Percentiles rank a stretch among this genome's conserved stretches.
Conservation (phyloP, 1,140 invertebrate species). For the Galleria mellonella region DNA sequence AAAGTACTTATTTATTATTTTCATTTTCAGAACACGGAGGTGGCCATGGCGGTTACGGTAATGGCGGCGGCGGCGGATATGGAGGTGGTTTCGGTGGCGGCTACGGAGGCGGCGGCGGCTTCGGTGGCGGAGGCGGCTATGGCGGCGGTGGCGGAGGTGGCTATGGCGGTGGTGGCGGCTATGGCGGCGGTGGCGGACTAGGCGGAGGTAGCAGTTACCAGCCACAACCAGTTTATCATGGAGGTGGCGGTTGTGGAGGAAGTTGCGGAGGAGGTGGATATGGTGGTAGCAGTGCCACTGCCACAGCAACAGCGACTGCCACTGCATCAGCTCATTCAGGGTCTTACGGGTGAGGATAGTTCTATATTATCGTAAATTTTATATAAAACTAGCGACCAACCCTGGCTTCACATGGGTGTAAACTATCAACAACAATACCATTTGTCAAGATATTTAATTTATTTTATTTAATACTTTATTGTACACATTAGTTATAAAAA, state of each 20-base stretch:
- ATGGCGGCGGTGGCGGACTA: constrained; percentile 1
- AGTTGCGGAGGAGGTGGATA: constrained; percentile 3
- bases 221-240: neutral
- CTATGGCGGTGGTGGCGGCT: constrained; percentile 19
- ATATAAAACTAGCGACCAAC: too few species aligned
- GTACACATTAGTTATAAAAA: too few species aligned
- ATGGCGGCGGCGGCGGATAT: constrained; percentile 11
- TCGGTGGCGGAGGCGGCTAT: constrained; percentile 2
- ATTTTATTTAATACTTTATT: too few species aligned
- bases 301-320: constrained; percentile 17
- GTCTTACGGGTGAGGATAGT: constrained; percentile 5
- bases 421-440: too few species aligned
- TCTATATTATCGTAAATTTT: too few species aligned
- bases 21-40: too few species aligned
- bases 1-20: too few species aligned
- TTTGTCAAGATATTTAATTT: too few species aligned
- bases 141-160: constrained; percentile 2
- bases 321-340: constrained; percentile 17
- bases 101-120: constrained; percentile 1
- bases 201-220: constrained; percentile 3
- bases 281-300: constrained; percentile 9
- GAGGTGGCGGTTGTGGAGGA: constrained; percentile 16
- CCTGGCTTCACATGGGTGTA: too few species aligned
- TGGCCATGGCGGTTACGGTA: constrained; percentile 8
- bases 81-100: constrained; percentile 15